phyloP scores from a whole-genome alignment of 2,888 invertebrate genomes.

The Diachrysia chrysitis region DNA sequence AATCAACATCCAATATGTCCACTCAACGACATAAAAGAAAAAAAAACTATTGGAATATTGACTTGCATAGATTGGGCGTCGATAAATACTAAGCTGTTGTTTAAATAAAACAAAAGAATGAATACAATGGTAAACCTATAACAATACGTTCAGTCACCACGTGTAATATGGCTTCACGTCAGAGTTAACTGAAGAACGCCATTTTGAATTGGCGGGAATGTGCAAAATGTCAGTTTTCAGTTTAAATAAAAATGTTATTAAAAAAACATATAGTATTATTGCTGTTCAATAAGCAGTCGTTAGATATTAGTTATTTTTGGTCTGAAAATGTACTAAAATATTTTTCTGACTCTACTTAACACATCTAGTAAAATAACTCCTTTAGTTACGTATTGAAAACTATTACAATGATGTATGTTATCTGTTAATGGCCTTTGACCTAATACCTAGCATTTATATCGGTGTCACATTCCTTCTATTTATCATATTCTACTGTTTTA shows the following conservation, averaged over 20 bases:
- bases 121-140: conserved; percentile 30
- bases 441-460: not conserved
- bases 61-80: conserved; percentile 2
- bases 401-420: not conserved
- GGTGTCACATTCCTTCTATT: not conserved
- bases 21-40: too few species aligned
- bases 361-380: not conserved
- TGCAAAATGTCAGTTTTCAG: not conserved
- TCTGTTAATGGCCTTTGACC: not conserved
- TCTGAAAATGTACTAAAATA: too few species aligned
- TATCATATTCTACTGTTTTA: not conserved
- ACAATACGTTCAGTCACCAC: conserved; percentile 34
- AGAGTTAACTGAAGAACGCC: conserved; percentile 8
- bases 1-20: not conserved
- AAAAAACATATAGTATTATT: too few species aligned
- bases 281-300: too few species aligned
- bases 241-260: not conserved
- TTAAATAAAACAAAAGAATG: conserved; percentile 34
- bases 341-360: not conserved
- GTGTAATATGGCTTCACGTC: conserved; percentile 22
- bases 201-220: conserved; percentile 23
- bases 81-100: conserved; percentile 25
- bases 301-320: too few species aligned
- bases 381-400: not conserved
- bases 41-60: too few species aligned